A percentile compares a stretch with the other conserved stretches of the same genome.
phyloP scores from a whole-genome alignment of 2,113 vertebrate genomes.

The Empidonax traillii region DNA sequence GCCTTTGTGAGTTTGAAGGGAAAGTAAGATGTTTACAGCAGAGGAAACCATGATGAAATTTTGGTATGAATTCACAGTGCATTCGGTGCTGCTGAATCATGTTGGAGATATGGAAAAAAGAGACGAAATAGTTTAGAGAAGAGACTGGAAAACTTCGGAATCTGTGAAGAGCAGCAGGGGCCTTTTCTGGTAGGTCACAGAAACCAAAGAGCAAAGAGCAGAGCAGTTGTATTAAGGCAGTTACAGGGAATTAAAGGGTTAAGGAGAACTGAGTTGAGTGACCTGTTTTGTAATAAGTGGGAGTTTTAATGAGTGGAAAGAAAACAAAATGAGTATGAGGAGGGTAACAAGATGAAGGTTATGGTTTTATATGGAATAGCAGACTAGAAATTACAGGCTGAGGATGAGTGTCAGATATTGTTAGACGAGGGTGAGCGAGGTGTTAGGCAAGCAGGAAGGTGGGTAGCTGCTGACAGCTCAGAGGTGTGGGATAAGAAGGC shows the following conservation, averaged over 20 bases:
- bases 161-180: not conserved
- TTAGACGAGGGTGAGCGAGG: not conserved
- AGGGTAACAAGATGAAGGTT: slow-evolving; percentile 31
- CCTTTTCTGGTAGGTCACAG: not conserved
- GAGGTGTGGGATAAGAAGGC: not conserved
- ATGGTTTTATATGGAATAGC: slow-evolving; percentile 25
- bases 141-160: not conserved
- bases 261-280: not conserved
- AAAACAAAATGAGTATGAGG: slow-evolving; percentile 8
- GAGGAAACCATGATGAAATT: not conserved
- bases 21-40: not conserved
- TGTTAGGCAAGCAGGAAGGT: slow-evolving; percentile 37
- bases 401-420: slow-evolving; percentile 31
- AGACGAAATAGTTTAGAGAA: not conserved
- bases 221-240: not conserved
- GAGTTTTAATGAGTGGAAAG: slow-evolving; percentile 50
- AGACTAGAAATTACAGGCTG: slow-evolving; percentile 27
- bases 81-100: not conserved
- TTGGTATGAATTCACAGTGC: not conserved
- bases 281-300: slow-evolving; percentile 7
- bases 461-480: slow-evolving; percentile 34
- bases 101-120: not conserved
- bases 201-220: not conserved
- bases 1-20: not conserved
- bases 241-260: not conserved